Evolutionary conservation across 23 tunicate genomes (phyloP), one percentile per base, ranked within the genome.

Genomic region (Halocynthia aurantium): DNA sequence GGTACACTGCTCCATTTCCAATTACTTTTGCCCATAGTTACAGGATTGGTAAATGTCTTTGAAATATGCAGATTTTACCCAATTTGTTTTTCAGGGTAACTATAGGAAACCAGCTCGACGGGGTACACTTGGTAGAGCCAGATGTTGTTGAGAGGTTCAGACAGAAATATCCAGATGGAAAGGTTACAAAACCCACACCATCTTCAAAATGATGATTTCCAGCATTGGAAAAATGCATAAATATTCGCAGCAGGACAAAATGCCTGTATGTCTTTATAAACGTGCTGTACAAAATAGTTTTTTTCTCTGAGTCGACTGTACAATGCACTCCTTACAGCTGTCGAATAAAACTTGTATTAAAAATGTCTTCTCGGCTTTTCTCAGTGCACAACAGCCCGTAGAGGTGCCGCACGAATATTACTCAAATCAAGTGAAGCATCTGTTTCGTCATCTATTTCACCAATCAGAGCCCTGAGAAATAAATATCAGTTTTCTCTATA

Each of bases 41-140:
- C 64, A 2, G 1, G 64, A 58, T 58, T 58, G 64, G 18, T 58
- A 13, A 1, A n/a, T 13, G 51, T 11, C 77, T 73, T 11, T 51
- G 50, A 11, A 50, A 17, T 0, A 13, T 10, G 67, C n/a, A 4
- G 40, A 22, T 19, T 62, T 76, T 57, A 62, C 67, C 44, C 44
- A 18, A 10, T 79, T 77, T 82, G 40, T n/a, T 7, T 50, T 58
- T 51, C 81, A 89, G 96, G 96, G 87, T 96, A 20, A 96, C 99
- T 5, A 76, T 96, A 7, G 99, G 99, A n/a, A 96, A 96, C 83
- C 99, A 96, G 69, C 76, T 96, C 8, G 99, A 96, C 57, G 99
- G 99, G 51, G 93, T 96, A 50, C 96, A 96, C 55, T 69, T 96
- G 20, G 84, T 85, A 6, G 99, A 96, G 70, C 71, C 83, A 52